Evolutionary conservation across 2,797 vertebrate species (phyloP).

Genomic region (Cynopterus sphinx): DNA sequence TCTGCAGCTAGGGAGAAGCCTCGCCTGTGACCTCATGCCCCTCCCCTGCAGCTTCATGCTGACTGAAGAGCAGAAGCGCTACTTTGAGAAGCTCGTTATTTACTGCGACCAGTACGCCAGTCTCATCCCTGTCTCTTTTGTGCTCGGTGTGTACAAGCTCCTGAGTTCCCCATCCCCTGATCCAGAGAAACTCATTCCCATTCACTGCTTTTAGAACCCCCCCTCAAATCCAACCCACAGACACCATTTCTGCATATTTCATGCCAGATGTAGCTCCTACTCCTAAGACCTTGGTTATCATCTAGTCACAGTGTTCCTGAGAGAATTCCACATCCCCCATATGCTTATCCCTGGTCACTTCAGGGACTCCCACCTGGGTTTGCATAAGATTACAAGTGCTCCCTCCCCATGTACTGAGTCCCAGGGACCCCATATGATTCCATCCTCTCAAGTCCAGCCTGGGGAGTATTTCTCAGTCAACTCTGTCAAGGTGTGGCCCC

Average conservation of each 20-base stretch:
- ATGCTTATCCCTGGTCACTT: not conserved
- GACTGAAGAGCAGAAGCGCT: constrained; percentile 90
- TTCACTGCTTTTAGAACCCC: not conserved
- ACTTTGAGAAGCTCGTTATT: constrained; percentile 95
- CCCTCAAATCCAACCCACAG: not conserved
- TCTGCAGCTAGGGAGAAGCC: not conserved
- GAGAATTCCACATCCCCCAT: not conserved
- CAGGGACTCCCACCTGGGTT: not conserved
- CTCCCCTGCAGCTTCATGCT: constrained; percentile 86
- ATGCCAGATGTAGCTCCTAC: not conserved
- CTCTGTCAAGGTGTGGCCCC: not conserved
- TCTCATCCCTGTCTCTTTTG: constrained; percentile 96
- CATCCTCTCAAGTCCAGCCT: not conserved
- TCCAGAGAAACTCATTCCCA: not conserved
- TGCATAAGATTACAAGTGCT: not conserved
- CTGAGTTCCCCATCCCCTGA: not conserved
- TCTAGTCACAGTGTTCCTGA: not conserved
- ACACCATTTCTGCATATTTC: not conserved
- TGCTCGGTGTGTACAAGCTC: constrained; percentile 87
- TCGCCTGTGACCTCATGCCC: not conserved
- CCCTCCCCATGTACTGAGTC: not conserved
- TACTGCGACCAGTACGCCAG: constrained; percentile 96
- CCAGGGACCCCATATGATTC: not conserved
- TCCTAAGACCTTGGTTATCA: not conserved
- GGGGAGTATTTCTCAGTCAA: not conserved